Conservation (phyloP, 1,140 invertebrate species). For the Ceratoteleas bidentatus region DNA sequence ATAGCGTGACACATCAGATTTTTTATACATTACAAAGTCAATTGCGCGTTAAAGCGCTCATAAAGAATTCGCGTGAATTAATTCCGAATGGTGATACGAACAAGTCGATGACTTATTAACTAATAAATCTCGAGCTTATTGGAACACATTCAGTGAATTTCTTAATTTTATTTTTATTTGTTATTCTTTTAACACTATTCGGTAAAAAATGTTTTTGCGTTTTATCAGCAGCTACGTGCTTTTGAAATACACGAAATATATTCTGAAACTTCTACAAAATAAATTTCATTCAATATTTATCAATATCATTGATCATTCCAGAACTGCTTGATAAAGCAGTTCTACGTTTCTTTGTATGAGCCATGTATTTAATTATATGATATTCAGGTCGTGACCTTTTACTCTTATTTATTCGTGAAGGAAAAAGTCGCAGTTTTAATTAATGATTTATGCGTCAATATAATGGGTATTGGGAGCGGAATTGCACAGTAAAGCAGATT, state of each 20-base stretch:
- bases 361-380: slow-evolving; percentile 1
- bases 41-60: slow-evolving; percentile 58
- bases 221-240: too few species aligned
- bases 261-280: too few species aligned
- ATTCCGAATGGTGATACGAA: slow-evolving; percentile 25
- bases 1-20: slow-evolving; percentile 62
- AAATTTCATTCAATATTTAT: too few species aligned
- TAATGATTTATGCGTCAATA: slow-evolving; percentile 22
- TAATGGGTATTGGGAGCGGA: slow-evolving; percentile 1
- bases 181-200: not conserved
- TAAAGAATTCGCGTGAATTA: slow-evolving; percentile 46
- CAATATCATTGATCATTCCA: too few species aligned
- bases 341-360: too few species aligned
- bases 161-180: not conserved
- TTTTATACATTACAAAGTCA: slow-evolving; percentile 58
- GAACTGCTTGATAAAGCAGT: too few species aligned
- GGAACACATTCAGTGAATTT: not conserved
- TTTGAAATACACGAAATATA: too few species aligned
- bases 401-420: slow-evolving; percentile 12
- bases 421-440: slow-evolving; percentile 22
- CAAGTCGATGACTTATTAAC: slow-evolving; percentile 18
- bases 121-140: slow-evolving; percentile 18
- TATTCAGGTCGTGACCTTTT: slow-evolving; percentile 20
- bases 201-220: not conserved
- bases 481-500: slow-evolving; percentile 16